Evolutionary conservation across 2,888 invertebrate genomes (phyloP).

Genomic region (Halocaridina rubra): DNA sequence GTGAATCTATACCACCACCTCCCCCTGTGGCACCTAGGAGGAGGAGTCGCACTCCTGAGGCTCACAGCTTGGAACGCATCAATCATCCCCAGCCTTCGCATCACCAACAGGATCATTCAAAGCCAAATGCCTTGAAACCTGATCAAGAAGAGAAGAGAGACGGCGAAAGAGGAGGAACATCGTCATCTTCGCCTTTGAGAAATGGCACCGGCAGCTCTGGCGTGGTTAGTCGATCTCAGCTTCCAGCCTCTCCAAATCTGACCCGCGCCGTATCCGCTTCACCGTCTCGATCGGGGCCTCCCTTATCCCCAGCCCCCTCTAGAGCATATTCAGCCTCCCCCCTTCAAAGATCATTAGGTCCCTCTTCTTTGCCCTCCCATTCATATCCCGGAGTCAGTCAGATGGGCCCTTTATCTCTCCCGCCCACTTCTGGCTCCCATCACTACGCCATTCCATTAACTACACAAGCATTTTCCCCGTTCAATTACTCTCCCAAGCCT

Average conservation of each 20-base stretch:
- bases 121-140: too few relatives aligned
- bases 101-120: constrained; percentile 1
- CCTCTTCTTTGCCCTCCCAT: constrained; percentile 37
- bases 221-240: constrained; percentile 58
- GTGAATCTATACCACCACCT: constrained; percentile 37
- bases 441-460: constrained; percentile 56
- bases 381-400: constrained; percentile 52
- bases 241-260: constrained; percentile 58
- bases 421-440: constrained; percentile 41
- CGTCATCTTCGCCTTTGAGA: constrained; percentile 17
- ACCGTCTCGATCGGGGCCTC: constrained; percentile 54
- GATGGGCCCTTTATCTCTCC: constrained; percentile 30
- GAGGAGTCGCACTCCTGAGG: constrained; percentile 58
- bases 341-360: constrained; percentile 44
- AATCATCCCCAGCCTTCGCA: constrained; percentile 39
- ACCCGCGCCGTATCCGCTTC: constrained; percentile 61
- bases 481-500: constrained; percentile 51
- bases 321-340: constrained; percentile 51
- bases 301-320: constrained; percentile 52
- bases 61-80: constrained; percentile 47
- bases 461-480: constrained; percentile 49
- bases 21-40: constrained; percentile 57
- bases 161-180: not conserved
- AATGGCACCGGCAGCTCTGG: not conserved
- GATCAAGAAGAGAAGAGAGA: not conserved